These are phyloP conservation scores for Periplaneta americana DNA, from an alignment of 1,140 invertebrate species.

Conservation along the genomic window DNA sequence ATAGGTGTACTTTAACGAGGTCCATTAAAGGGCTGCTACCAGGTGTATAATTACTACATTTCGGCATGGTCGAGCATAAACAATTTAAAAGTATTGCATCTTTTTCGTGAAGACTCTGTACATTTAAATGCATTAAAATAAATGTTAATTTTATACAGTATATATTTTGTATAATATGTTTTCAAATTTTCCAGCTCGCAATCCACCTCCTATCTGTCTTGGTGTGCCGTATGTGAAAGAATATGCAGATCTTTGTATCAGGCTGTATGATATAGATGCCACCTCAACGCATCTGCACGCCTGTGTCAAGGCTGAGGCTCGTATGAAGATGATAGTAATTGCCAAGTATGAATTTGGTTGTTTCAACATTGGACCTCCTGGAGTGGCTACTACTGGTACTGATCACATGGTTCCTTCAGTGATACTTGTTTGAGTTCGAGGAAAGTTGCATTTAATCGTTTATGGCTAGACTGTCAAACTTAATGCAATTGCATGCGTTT, in stretches of 20 bases:
- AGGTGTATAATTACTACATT: too few species aligned
- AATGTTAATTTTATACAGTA: conserved; percentile 10
- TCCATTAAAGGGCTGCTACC: too few species aligned
- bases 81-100: too few species aligned
- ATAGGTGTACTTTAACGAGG: too few species aligned
- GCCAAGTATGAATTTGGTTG: conserved; percentile 26
- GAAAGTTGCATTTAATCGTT: background rate
- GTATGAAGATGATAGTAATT: conserved; percentile 19
- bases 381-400: too few species aligned
- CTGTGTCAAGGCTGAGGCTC: conserved; percentile 26
- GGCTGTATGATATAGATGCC: conserved; percentile 30
- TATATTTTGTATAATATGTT: conserved; percentile 10
- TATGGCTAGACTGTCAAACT: too few species aligned
- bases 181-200: conserved; percentile 27
- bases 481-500: too few species aligned
- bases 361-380: conserved; percentile 23
- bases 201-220: conserved; percentile 33
- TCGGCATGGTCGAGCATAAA: too few species aligned
- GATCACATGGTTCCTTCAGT: too few species aligned
- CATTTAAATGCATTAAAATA: background rate
- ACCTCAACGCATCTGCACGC: conserved; percentile 25
- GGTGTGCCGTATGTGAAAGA: conserved; percentile 21
- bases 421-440: background rate
- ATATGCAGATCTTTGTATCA: conserved; percentile 29
- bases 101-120: background rate